phyloP scores from a whole-genome alignment of 1,140 invertebrate species.

The Anastrepha ludens region DNA sequence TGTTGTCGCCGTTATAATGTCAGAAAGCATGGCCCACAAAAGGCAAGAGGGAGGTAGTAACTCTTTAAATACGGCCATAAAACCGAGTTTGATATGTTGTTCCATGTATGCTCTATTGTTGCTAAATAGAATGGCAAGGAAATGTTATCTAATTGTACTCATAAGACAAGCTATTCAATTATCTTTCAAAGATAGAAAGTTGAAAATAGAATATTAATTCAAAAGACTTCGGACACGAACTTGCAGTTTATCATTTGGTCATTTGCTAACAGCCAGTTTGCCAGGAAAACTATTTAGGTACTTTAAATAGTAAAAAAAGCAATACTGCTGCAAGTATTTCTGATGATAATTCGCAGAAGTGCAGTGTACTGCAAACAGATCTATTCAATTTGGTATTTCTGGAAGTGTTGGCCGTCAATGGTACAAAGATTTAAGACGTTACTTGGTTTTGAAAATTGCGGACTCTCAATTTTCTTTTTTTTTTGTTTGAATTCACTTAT shows the following conservation, averaged over 20 bases:
- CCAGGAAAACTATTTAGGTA: background rate
- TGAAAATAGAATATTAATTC: background rate
- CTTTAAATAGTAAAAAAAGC: too few species aligned
- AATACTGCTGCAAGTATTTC: too few species aligned
- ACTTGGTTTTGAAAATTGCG: too few species aligned
- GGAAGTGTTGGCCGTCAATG: too few species aligned
- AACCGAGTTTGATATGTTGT: background rate
- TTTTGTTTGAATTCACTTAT: too few species aligned
- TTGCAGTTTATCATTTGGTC: background rate
- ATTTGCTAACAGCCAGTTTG: background rate
- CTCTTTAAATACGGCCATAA: background rate
- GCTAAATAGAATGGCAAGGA: background rate
- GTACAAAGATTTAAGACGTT: too few species aligned
- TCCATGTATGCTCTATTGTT: background rate
- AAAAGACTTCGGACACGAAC: conserved; percentile 46
- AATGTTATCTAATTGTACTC: conserved; percentile 48
- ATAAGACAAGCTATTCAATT: conserved; percentile 16
- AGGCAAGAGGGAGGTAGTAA: background rate
- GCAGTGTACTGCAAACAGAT: too few species aligned
- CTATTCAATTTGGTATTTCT: too few species aligned
- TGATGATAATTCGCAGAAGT: too few species aligned
- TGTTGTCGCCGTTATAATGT: conserved; percentile 47
- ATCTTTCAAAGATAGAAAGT: background rate
- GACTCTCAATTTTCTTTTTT: too few species aligned
- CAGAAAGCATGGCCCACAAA: background rate